Evolutionary conservation across 2,113 vertebrate species (phyloP).

Genomic region (Bubo bubo): DNA sequence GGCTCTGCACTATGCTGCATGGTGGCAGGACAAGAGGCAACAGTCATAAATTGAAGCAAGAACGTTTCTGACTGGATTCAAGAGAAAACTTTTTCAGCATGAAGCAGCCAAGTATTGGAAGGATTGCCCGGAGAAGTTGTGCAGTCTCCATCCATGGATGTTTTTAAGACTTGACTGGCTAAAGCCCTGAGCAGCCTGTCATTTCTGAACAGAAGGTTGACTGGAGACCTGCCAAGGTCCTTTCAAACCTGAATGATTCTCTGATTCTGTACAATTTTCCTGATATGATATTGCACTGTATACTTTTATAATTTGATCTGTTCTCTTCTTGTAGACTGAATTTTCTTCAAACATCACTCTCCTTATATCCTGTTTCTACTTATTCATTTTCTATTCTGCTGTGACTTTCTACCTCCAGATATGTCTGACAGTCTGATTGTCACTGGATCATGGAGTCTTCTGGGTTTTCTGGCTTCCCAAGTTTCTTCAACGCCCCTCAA

Average conservation of each 20-base stretch:
- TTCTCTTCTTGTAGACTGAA: not conserved
- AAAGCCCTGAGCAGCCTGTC: not conserved
- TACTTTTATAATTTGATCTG: not conserved
- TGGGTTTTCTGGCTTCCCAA: not conserved
- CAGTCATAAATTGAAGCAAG: not conserved
- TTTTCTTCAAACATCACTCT: not conserved
- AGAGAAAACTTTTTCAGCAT: not conserved
- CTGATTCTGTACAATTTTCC: not conserved
- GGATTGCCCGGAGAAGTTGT: not conserved
- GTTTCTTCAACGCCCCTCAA: not conserved
- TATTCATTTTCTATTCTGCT: not conserved
- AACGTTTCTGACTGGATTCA: not conserved
- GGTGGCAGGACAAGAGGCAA: not conserved
- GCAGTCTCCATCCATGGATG: not conserved
- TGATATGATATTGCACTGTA: not conserved
- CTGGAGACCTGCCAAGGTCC: not conserved
- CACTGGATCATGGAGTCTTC: not conserved
- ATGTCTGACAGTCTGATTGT: not conserved
- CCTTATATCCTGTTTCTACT: not conserved
- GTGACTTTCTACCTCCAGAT: not conserved
- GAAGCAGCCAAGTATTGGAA: not conserved
- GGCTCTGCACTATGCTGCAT: not conserved
- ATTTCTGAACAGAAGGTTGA: not conserved
- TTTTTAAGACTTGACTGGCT: not conserved
- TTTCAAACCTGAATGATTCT: not conserved